phyloP scores from a whole-genome alignment of 2,888 invertebrate species.

The Leptarthrus brevirostris region DNA sequence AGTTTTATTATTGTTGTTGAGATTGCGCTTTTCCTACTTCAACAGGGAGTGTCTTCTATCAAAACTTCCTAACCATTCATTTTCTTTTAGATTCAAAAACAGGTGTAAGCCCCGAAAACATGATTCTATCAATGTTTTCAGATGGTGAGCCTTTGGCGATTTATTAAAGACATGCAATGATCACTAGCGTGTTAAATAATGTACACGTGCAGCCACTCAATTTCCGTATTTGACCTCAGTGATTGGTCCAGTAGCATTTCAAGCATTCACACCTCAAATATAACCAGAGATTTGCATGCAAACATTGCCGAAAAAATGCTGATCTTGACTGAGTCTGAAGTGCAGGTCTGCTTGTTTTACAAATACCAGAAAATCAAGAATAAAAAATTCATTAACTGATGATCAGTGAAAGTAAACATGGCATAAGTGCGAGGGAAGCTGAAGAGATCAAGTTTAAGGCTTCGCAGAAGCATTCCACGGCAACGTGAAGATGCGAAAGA shows the following conservation, averaged over 20 bases:
- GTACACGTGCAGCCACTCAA: neutral
- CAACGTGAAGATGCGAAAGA: neutral
- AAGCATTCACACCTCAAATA: neutral
- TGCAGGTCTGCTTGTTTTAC: neutral
- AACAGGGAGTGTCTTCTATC: no score
- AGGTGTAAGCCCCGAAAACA: no score
- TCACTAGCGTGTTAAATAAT: neutral
- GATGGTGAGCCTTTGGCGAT: no score
- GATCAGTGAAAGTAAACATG: slow-evolving; percentile 36
- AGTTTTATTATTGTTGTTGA: no score
- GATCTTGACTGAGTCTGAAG: slow-evolving; percentile 2
- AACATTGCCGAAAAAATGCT: neutral
- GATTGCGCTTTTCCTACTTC: no score
- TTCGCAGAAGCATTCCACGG: neutral
- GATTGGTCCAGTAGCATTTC: neutral
- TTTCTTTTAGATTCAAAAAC: no score
- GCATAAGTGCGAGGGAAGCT: neutral
- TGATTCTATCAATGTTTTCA: no score
- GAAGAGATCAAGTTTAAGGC: slow-evolving; percentile 41
- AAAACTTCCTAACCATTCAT: no score
- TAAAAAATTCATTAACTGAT: slow-evolving; percentile 26
- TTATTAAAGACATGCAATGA: neutral
- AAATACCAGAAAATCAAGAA: neutral
- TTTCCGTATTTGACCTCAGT: neutral
- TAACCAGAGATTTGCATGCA: slow-evolving; percentile 1